These are phyloP conservation scores for Dasypus novemcinctus DNA, from an alignment of 2,113 vertebrate genomes.

Conservation along the genomic window DNA sequence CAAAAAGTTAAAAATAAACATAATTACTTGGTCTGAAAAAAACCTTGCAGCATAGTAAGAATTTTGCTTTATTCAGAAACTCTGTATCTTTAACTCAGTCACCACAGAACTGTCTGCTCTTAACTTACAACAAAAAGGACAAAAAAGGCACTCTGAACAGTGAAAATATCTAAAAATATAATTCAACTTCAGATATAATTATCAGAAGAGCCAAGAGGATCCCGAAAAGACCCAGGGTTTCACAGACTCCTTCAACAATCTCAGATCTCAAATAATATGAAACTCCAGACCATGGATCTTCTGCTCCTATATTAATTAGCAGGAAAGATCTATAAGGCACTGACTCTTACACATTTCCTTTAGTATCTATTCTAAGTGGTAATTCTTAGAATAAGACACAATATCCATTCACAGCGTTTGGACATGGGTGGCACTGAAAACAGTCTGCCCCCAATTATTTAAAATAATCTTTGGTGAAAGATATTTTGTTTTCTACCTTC, in stretches of 20 bases:
- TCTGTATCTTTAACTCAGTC: neutral
- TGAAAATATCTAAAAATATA: conserved; percentile 7
- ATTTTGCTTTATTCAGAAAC: conserved; percentile 21
- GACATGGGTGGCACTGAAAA: neutral
- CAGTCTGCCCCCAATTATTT: neutral
- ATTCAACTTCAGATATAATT: neutral
- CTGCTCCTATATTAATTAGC: neutral
- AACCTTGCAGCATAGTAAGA: neutral
- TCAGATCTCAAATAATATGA: neutral
- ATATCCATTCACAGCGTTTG: neutral
- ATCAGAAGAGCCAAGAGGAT: neutral
- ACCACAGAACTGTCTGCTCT: neutral
- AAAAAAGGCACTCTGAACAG: neutral
- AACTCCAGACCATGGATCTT: neutral
- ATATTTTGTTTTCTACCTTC: neutral
- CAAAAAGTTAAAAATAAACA: conserved; percentile 45
- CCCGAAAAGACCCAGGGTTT: neutral
- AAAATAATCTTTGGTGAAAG: conserved; percentile 37
- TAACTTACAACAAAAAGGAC: neutral
- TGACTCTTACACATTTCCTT: conserved; percentile 20
- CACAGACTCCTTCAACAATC: neutral
- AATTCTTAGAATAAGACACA: conserved; percentile 35
- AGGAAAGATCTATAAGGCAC: neutral
- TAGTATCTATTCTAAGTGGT: conserved; percentile 8
- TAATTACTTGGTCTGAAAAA: neutral